These are phyloP conservation scores for Trissonchulus sp. DNA, from an alignment of 2,888 invertebrate genomes.

Conservation along the genomic window DNA sequence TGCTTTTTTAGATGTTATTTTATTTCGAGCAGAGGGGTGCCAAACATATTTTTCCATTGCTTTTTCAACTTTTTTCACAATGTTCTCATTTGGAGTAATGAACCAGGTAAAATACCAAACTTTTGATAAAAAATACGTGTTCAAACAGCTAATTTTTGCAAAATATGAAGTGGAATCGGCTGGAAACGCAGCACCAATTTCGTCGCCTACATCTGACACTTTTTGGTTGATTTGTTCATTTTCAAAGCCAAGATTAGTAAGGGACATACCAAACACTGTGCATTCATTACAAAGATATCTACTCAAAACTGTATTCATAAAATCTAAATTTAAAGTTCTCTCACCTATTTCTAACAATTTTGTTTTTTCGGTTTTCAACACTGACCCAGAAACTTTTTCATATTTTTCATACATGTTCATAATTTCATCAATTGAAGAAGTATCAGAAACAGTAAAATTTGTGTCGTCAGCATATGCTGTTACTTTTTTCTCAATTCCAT, in stretches of 20 bases:
- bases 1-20: not conserved
- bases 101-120: not conserved
- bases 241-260: not conserved
- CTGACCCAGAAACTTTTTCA: constrained; percentile 2
- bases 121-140: not conserved
- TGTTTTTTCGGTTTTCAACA: constrained; percentile 6
- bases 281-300: not conserved
- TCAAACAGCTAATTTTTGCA: not conserved
- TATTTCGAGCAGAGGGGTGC: not conserved
- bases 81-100: not conserved
- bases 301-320: not conserved
- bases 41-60: not conserved
- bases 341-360: not conserved
- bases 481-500: not conserved
- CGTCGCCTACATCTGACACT: not conserved
- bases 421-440: not conserved
- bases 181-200: not conserved
- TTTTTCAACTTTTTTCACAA: not conserved
- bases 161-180: not conserved
- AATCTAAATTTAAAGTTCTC: too few species aligned
- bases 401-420: not conserved
- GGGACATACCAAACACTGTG: not conserved
- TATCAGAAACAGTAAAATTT: constrained; percentile 6
- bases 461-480: constrained; percentile 19
- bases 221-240: not conserved